These are phyloP conservation scores for Rallus crepitans DNA, from an alignment of 2,797 vertebrate species.

Conservation along the genomic window DNA sequence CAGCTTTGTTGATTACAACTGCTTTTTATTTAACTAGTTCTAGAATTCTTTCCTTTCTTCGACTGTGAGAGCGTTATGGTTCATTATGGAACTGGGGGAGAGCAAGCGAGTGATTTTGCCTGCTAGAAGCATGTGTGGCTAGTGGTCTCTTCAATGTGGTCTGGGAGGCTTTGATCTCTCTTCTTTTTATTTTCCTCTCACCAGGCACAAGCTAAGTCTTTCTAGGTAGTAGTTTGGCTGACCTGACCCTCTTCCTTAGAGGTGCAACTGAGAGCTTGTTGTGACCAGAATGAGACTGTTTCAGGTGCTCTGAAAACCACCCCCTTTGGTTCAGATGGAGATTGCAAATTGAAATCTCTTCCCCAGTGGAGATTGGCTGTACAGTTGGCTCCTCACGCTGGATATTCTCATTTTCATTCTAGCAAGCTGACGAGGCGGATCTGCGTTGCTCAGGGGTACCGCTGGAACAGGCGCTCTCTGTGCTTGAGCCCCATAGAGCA, in stretches of 20 bases:
- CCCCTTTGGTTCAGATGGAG: conserved; percentile 52
- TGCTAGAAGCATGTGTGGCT: not conserved
- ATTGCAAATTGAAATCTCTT: conserved; percentile 34
- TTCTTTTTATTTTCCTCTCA: not conserved
- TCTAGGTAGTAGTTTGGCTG: not conserved
- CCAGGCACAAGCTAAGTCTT: not conserved
- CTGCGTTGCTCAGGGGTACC: fast-evolving
- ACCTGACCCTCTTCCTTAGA: conserved; percentile 34
- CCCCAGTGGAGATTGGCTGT: not conserved
- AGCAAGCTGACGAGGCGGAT: not conserved
- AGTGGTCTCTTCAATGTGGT: not conserved
- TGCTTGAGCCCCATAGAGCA: not conserved
- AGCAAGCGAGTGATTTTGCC: not conserved
- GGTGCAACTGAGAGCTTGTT: conserved; percentile 1
- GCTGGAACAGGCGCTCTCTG: not conserved
- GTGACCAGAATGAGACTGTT: conserved; percentile 27
- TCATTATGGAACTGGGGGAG: fast-evolving
- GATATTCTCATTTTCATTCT: not conserved
- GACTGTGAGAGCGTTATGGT: not conserved
- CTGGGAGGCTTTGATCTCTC: not conserved
- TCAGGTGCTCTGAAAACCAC: conserved; percentile 37
- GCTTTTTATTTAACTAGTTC: not conserved
- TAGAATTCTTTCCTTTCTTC: not conserved
- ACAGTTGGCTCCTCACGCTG: not conserved
- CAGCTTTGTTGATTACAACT: not conserved